Base-by-base conservation (phyloP, 2,888 invertebrate genomes). In the Diadromus collaris region DNA sequence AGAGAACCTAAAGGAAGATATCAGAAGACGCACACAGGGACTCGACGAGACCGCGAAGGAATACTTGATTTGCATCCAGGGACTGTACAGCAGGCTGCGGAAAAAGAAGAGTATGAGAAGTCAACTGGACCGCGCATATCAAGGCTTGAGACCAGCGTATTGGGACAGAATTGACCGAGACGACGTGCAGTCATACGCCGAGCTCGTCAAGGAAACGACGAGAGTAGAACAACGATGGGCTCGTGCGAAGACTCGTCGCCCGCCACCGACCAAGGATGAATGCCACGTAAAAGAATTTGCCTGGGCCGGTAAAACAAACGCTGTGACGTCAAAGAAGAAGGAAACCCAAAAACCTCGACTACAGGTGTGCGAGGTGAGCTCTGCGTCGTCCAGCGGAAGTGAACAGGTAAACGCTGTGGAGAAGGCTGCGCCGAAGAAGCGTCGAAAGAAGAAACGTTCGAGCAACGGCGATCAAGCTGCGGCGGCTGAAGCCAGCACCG, bases 211-310 rank as follows among this genome's bases (percentile, higher is more conserved):
- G 29, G 27, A 27, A 19, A 16, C 56, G 3, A 29, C 56, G 16
- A 27, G 27, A 56, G 27, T 56, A 16, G 56, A 56, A 2, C 56
- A 19, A 16, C 56, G 56, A 27, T 56, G 56, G 56, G 56, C 56
- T 29, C 56, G 56, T 6, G 56, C 56, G 19, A 19, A 56, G 10
- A 13, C 56, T 5, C 27, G 29, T 29, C 56, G 56, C 27, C 56
- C 56, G 10, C 56, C 56, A 13, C 56, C 56, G 56, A 56, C 19
- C 0, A 27, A 19, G 19, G 56, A 27, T 13, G 56, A 56, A 16
- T 56, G 19, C 3, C 13, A 56, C 56, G 56, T 19, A 1, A 56
- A 56, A 29, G 10, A 16, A 29, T 56, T 56, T 16, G 29, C 56
- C 13, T 56, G 56, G 56, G 3, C 1, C 13, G 56, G 29, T 6